These are phyloP conservation scores for Marronus borbonicus DNA, from an alignment of 2,888 invertebrate genomes.

Conservation along the genomic window DNA sequence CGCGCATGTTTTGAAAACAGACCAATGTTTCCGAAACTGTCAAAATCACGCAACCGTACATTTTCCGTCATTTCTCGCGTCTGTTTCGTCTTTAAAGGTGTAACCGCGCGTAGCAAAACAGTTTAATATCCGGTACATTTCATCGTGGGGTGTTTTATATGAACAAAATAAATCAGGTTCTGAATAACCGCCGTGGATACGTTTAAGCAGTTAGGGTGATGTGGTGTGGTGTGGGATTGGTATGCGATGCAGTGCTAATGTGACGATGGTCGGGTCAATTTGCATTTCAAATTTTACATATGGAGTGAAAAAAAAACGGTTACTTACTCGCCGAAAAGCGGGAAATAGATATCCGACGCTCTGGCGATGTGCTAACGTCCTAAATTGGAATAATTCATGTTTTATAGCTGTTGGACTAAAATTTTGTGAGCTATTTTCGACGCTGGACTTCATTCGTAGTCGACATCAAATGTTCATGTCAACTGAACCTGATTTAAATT, in stretches of 20 bases:
- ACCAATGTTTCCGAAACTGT: slow-evolving; percentile 12
- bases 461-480: too few relatives aligned
- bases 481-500: too few relatives aligned
- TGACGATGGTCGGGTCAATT: slow-evolving; percentile 30
- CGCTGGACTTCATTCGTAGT: too few relatives aligned
- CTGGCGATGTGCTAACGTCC: background rate
- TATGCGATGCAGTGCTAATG: background rate
- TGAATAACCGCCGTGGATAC: slow-evolving; percentile 29
- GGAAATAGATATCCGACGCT: slow-evolving; percentile 2
- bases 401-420: too few relatives aligned
- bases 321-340: background rate
- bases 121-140: slow-evolving; percentile 46
- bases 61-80: too few relatives aligned
- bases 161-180: slow-evolving; percentile 41
- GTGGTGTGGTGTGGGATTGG: too few relatives aligned
- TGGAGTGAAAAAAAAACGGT: slow-evolving; percentile 14
- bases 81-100: slow-evolving; percentile 31
- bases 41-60: slow-evolving; percentile 40
- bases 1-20: background rate
- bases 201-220: slow-evolving; percentile 27
- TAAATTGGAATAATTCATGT: background rate
- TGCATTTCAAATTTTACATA: slow-evolving; percentile 42
- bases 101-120: slow-evolving; percentile 29
- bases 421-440: too few relatives aligned
- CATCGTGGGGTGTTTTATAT: slow-evolving; percentile 42